Percentiles rank a stretch among this genome's conserved stretches.
These are phyloP conservation scores for Periplaneta americana DNA, from an alignment of 1,140 invertebrate genomes.

Conservation along the genomic window DNA sequence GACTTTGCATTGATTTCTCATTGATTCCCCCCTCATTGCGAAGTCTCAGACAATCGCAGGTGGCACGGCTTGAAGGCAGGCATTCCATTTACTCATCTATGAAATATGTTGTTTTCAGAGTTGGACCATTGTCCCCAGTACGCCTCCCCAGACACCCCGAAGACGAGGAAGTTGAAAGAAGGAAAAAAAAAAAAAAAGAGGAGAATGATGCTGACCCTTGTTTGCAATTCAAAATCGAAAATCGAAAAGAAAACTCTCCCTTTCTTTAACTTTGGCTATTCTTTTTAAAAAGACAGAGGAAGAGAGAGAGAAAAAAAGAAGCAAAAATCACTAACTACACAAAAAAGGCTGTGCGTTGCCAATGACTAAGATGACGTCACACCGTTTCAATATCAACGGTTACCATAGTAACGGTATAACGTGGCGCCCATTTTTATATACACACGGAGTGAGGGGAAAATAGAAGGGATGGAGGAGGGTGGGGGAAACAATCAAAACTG, in stretches of 20 bases:
- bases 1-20: neutral
- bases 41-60: neutral
- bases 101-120: neutral
- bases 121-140: neutral
- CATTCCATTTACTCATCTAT: neutral
- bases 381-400: neutral
- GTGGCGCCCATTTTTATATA: neutral
- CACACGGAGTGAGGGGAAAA: neutral
- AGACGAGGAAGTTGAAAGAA: too few relatives aligned
- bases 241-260: neutral
- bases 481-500: neutral
- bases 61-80: neutral
- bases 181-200: neutral
- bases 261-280: neutral
- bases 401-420: neutral
- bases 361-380: neutral
- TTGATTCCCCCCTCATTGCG: neutral
- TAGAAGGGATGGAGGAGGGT: slow-evolving; percentile 2
- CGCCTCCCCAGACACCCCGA: neutral
- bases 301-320: neutral
- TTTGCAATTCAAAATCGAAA: neutral
- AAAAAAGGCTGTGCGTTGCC: neutral
- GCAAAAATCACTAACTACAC: neutral
- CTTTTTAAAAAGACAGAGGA: neutral
- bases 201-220: neutral